Evolutionary conservation across 2,797 vertebrate genomes (phyloP).

Genomic region (Diplodus puntazzo): DNA sequence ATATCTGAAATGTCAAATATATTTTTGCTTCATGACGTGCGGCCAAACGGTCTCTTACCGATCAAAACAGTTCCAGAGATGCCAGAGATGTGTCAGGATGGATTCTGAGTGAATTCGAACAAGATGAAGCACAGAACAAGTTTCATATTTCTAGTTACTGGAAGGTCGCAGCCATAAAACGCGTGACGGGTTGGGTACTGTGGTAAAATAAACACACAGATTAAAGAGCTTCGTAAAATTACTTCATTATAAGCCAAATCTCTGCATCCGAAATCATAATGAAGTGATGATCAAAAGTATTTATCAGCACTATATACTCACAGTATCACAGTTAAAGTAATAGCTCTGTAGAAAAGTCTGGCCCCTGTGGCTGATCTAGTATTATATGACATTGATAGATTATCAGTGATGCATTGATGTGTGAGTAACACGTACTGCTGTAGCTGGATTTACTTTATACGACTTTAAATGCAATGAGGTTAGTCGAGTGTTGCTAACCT

Average conservation of each 20-base stretch:
- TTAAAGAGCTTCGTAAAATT: neutral
- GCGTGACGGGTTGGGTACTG: neutral
- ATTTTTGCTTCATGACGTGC: neutral
- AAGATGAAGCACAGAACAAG: neutral
- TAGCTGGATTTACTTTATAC: neutral
- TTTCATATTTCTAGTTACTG: neutral
- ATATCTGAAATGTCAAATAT: neutral
- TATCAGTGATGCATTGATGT: neutral
- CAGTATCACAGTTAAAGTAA: neutral
- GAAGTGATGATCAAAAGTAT: neutral
- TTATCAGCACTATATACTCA: neutral
- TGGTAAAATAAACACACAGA: neutral
- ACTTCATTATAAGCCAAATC: neutral
- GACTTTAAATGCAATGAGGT: neutral
- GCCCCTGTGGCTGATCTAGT: neutral
- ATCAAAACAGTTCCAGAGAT: neutral
- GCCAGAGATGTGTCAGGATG: neutral
- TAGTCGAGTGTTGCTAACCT: neutral
- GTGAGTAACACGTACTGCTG: neutral
- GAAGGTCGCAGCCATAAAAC: neutral
- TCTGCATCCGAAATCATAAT: neutral
- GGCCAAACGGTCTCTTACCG: neutral
- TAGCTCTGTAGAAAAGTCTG: neutral
- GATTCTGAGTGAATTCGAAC: neutral
- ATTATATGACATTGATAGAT: neutral